Conservation (phyloP, 64 coral and sea anemone genomes). For the Montipora foliosa region DNA sequence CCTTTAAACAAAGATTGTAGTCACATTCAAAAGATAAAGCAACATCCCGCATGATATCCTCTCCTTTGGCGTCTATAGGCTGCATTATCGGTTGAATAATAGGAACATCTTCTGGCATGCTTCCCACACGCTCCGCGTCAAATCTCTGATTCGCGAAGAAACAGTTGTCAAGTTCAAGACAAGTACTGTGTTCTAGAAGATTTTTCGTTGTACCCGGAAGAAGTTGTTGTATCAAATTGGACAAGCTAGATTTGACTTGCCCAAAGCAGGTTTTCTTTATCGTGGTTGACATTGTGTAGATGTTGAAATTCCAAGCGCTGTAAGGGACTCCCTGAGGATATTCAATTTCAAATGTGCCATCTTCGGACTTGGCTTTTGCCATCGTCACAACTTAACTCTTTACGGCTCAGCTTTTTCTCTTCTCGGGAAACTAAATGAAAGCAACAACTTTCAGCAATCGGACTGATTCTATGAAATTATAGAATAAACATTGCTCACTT, state of each 20-base stretch:
- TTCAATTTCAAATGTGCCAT: slow-evolving; percentile 19
- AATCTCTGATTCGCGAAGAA: slow-evolving; percentile 58
- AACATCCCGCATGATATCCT: slow-evolving; percentile 31
- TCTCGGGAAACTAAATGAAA: too few species aligned
- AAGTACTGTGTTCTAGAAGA: neutral
- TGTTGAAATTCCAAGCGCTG: slow-evolving; percentile 71
- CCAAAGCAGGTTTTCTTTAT: slow-evolving; percentile 48
- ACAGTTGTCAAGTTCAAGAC: slow-evolving; percentile 40
- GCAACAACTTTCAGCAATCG: too few species aligned
- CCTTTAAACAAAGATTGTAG: slow-evolving; percentile 63
- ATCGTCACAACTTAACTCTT: neutral
- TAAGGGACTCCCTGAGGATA: slow-evolving; percentile 54
- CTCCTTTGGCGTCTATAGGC: slow-evolving; percentile 8
- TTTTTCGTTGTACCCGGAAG: slow-evolving; percentile 30
- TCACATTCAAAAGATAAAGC: slow-evolving; percentile 63
- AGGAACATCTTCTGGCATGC: slow-evolving; percentile 53
- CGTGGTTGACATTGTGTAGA: slow-evolving; percentile 43
- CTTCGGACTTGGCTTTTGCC: slow-evolving; percentile 7
- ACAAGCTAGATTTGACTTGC: slow-evolving; percentile 24
- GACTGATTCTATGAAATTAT: too few species aligned
- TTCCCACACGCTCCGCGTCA: slow-evolving; percentile 36
- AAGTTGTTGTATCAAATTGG: slow-evolving; percentile 2
- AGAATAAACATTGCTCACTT: too few species aligned
- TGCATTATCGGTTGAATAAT: slow-evolving; percentile 59
- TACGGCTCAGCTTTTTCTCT: too few species aligned